These are phyloP conservation scores for Gymnodraco acuticeps DNA, from an alignment of 2,797 vertebrate genomes.

Conservation along the genomic window DNA sequence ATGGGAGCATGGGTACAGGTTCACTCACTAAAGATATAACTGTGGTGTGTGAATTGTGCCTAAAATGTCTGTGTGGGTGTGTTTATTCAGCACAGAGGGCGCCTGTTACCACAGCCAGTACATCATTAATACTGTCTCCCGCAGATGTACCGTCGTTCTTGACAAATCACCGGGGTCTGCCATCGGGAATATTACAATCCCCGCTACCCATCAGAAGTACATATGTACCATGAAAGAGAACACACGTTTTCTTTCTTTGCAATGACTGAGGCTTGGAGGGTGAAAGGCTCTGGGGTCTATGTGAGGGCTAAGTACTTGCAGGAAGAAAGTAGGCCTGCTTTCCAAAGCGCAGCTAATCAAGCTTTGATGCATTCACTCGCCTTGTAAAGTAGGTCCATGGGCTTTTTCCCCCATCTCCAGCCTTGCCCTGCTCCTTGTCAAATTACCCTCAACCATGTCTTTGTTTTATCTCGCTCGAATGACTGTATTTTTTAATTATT, in stretches of 20 bases:
- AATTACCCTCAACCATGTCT: slow-evolving; percentile 73
- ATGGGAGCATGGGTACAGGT: slow-evolving; percentile 46
- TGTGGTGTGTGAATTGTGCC: background rate
- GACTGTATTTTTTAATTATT: slow-evolving; percentile 18
- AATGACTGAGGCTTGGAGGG: slow-evolving; percentile 13
- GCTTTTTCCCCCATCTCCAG: slow-evolving; percentile 29
- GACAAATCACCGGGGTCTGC: slow-evolving; percentile 72
- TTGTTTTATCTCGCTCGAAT: slow-evolving; percentile 72
- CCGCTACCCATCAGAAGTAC: slow-evolving; percentile 60
- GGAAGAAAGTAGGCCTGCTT: slow-evolving; percentile 60
- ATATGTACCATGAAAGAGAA: slow-evolving; percentile 74
- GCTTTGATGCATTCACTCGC: slow-evolving; percentile 71
- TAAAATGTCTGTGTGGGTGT: background rate
- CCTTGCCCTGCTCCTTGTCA: slow-evolving; percentile 48
- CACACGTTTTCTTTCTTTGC: slow-evolving; percentile 74
- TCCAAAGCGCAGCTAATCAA: slow-evolving; percentile 76
- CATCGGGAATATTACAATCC: slow-evolving; percentile 67
- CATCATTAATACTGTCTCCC: slow-evolving; percentile 72
- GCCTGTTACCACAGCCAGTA: slow-evolving; percentile 56
- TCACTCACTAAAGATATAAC: slow-evolving; percentile 29
- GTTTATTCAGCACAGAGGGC: slow-evolving; percentile 33
- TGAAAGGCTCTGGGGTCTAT: slow-evolving; percentile 61
- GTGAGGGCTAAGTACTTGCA: slow-evolving; percentile 64
- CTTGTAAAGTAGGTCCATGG: slow-evolving; percentile 33
- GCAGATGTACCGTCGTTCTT: slow-evolving; percentile 68